A percentile compares a stretch with the other conserved stretches of the same genome.
Conservation (phyloP, 1,140 invertebrate species). For the Procambarus clarkii region DNA sequence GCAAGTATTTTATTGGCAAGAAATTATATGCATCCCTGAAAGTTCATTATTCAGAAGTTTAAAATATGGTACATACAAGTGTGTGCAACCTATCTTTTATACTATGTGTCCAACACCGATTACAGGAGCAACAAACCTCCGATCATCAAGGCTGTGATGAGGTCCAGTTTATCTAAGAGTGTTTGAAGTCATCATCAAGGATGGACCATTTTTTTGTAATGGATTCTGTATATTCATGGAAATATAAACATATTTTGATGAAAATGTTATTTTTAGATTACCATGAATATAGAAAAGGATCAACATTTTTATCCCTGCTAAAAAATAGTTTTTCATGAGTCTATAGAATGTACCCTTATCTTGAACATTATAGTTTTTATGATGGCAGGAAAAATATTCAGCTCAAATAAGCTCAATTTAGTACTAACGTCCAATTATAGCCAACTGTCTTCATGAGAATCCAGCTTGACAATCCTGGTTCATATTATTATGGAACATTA, state of each 20-base stretch:
- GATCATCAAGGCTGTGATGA: conserved; percentile 59
- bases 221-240: conserved; percentile 44
- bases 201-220: conserved; percentile 54
- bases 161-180: conserved; percentile 44
- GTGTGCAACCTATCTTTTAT: conserved; percentile 13
- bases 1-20: neutral
- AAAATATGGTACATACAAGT: neutral
- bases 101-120: conserved; percentile 36
- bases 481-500: conserved; percentile 15
- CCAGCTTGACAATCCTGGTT: conserved; percentile 62
- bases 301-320: conserved; percentile 49
- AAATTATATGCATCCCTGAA: conserved; percentile 1
- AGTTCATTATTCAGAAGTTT: conserved; percentile 3
- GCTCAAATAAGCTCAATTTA: conserved; percentile 67
- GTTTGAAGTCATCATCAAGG: conserved; percentile 42
- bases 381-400: conserved; percentile 49
- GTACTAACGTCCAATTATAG: conserved; percentile 60
- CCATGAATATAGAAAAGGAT: conserved; percentile 47
- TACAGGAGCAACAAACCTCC: conserved; percentile 37
- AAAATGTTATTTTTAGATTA: conserved; percentile 62
- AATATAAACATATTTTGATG: conserved; percentile 60
- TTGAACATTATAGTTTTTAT: conserved; percentile 52
- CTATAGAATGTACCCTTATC: conserved; percentile 41
- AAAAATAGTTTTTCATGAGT: conserved; percentile 54
- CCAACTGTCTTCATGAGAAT: conserved; percentile 43